Evolutionary conservation across 92 coral and sea anemone genomes (phyloP).

Genomic region (Heteractis magnifica): DNA sequence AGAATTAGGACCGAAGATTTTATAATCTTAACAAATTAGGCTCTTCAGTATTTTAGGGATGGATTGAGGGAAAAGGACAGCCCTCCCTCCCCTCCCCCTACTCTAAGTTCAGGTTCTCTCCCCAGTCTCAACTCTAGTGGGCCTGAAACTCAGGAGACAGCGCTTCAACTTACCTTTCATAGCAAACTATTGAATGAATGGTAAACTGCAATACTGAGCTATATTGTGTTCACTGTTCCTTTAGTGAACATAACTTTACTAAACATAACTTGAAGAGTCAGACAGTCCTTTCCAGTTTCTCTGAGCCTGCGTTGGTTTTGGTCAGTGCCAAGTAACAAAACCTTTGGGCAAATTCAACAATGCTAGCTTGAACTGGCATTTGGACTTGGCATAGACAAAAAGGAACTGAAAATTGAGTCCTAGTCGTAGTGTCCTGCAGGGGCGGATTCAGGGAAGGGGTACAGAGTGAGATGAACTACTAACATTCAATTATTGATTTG

Average conservation of each 20-base stretch:
- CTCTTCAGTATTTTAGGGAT: too few species aligned
- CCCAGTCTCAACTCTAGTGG: not conserved
- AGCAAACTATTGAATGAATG: conserved; percentile 1
- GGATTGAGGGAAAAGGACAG: not conserved
- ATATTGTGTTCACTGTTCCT: not conserved
- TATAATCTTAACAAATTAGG: too few species aligned
- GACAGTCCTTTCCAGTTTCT: not conserved
- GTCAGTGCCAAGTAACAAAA: not conserved
- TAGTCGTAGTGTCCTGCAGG: too few species aligned
- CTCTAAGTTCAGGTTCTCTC: not conserved
- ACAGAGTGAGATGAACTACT: too few species aligned
- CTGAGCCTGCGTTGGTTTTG: not conserved
- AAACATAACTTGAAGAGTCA: not conserved
- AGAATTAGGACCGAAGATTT: not conserved
- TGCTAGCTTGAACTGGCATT: too few species aligned
- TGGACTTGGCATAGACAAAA: too few species aligned
- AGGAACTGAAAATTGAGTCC: too few species aligned
- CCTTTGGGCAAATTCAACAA: too few species aligned
- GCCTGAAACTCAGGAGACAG: too few species aligned
- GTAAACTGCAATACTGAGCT: not conserved
- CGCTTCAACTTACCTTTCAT: not conserved
- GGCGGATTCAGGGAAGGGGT: too few species aligned
- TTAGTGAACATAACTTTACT: not conserved
- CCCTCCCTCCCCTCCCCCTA: not conserved
- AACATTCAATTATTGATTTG: too few species aligned